Base-by-base conservation (phyloP, 2,888 invertebrate genomes). In the Melanostoma scalare region DNA sequence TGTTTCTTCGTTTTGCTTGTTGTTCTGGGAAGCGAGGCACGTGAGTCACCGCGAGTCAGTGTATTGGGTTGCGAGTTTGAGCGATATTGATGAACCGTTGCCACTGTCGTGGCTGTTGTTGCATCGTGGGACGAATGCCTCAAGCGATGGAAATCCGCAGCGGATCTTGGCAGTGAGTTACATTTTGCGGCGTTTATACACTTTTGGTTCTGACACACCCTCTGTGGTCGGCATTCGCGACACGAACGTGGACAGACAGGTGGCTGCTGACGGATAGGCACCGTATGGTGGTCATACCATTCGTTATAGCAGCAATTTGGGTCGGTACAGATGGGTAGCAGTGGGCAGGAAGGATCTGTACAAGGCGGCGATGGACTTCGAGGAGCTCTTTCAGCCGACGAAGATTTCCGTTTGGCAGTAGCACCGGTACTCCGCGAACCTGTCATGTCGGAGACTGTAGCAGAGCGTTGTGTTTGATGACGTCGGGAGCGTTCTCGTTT, bases 91-190 rank as follows among this genome's bases (percentile, higher is more conserved):
- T 84, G 84, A 69, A 79, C 71, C 4, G 79, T 79, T 30, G 84
- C 84, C 55, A 84, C 84, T 10, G 84, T 84, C 44, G 84, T 84
- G 48, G 79, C 71, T 10, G 56, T 84, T 35, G 50, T 71, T 61
- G 65, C 82, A 65, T 78, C 82, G 20, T 72, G 78, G 6, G 82
- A 55, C n/a, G 78, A 67, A 53, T 86, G 86, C 82, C 90, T 89
- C 87, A 90, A 85, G n/a, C 91, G 89, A 88, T 90, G 89, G 60
- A 91, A 90, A 77, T 91, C 91, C 85, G 91, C 91, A 71, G 91
- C 91, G 87, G 91, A 91, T 87, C 91, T 89, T 87, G 91, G 91
- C 90, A 91, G 90, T 90, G 91, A 91, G 88, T 91, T 91, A 88
- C 91, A 91, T 87, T 91, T 91, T 86, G 91, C 89, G 86, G 90